phyloP scores from a whole-genome alignment of 2,113 vertebrate genomes.

The Azemiops feae region DNA sequence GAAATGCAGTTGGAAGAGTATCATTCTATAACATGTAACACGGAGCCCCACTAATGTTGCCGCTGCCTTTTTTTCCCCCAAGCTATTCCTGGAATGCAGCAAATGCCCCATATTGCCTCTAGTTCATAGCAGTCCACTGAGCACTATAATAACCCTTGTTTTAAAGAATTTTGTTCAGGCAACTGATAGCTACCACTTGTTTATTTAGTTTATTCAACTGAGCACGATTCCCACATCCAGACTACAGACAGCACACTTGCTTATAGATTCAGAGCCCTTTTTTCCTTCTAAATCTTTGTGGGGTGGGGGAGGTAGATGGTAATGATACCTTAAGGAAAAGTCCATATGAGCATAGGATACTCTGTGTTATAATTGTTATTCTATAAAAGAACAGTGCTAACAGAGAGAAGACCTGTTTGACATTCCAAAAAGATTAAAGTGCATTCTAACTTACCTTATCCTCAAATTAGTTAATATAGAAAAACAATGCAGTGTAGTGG shows the following conservation, averaged over 20 bases:
- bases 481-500: neutral
- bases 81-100: neutral
- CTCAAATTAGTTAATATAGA: neutral
- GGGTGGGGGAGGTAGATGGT: neutral
- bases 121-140: neutral
- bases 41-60: neutral
- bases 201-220: neutral
- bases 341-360: neutral
- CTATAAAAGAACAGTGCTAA: neutral
- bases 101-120: neutral
- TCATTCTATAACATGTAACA: neutral
- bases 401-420: neutral
- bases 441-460: neutral
- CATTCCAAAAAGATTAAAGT: neutral
- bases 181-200: neutral
- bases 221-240: neutral
- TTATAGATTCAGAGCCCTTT: neutral
- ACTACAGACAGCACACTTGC: neutral
- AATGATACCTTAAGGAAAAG: neutral
- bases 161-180: neutral
- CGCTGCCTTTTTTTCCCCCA: neutral
- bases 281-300: neutral
- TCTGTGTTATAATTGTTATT: neutral
- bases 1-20: neutral
- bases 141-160: neutral